Evolutionary conservation across 1,140 invertebrate species (phyloP).

Genomic region (Chrysomallon squamiferum): DNA sequence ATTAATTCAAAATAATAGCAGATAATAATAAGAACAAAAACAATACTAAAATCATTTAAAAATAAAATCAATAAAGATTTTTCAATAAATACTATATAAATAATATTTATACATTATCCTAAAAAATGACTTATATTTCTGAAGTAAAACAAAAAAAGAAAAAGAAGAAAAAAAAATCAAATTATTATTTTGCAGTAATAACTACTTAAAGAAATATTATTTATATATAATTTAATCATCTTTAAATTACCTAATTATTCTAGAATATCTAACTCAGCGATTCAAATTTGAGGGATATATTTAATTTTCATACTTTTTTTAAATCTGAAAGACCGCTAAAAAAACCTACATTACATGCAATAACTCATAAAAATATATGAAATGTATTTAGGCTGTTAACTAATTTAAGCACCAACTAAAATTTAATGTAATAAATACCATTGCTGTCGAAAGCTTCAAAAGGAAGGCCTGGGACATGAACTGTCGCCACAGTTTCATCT

Average conservation of each 20-base stretch:
- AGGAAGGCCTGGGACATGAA: background rate
- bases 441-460: background rate
- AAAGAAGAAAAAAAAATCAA: too few species aligned
- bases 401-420: background rate
- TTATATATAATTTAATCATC: background rate
- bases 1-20: background rate
- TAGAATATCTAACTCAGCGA: background rate
- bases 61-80: too few species aligned
- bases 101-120: too few species aligned
- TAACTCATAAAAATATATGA: too few species aligned
- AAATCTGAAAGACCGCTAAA: background rate
- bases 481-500: background rate
- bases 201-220: too few species aligned
- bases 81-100: too few species aligned
- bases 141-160: too few species aligned
- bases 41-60: too few species aligned
- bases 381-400: background rate
- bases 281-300: background rate
- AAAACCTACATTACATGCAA: background rate
- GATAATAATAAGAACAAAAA: background rate
- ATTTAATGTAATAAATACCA: background rate
- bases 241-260: background rate
- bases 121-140: too few species aligned
- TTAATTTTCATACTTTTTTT: background rate
- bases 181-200: too few species aligned